Percentiles rank a stretch among this genome's conserved stretches.
phyloP scores from a whole-genome alignment of 2,113 vertebrate species.

The Patagioenas fasciata region DNA sequence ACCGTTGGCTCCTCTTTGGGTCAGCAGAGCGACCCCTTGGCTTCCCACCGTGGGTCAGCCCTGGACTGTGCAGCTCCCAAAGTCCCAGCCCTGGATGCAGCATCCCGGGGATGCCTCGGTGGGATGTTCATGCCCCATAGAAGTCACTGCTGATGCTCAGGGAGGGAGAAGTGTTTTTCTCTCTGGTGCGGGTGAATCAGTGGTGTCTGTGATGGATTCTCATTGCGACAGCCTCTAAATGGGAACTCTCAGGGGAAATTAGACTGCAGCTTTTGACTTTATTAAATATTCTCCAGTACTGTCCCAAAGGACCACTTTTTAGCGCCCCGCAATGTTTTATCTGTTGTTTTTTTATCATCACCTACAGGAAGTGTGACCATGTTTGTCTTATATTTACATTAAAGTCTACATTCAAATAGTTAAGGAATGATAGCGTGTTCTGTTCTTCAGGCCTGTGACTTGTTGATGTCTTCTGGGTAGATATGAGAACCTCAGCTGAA shows the following conservation, averaged over 20 bases:
- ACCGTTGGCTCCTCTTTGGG: accelerated
- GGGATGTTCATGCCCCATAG: not conserved
- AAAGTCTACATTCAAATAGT: not conserved
- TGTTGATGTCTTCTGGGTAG: not conserved
- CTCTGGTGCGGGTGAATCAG: not conserved
- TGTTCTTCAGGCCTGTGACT: not conserved
- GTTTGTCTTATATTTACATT: not conserved
- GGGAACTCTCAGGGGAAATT: conserved; percentile 53
- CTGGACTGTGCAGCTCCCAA: not conserved
- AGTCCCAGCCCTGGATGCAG: accelerated
- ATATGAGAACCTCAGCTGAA: not conserved
- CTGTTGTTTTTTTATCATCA: conserved; percentile 27
- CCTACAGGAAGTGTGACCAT: not conserved
- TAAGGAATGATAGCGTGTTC: not conserved
- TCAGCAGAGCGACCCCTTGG: not conserved
- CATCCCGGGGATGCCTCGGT: not conserved
- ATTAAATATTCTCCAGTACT: conserved; percentile 54
- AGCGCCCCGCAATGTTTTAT: not conserved
- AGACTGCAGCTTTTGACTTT: conserved; percentile 60
- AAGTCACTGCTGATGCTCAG: accelerated
- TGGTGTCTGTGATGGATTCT: conserved; percentile 49
- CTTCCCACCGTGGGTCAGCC: accelerated
- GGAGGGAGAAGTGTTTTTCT: not conserved
- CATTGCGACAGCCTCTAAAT: conserved; percentile 17
- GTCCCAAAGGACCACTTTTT: conserved; percentile 35